These are phyloP conservation scores for Anabacerthia variegaticeps DNA, from an alignment of 2,797 vertebrate genomes.

Conservation along the genomic window DNA sequence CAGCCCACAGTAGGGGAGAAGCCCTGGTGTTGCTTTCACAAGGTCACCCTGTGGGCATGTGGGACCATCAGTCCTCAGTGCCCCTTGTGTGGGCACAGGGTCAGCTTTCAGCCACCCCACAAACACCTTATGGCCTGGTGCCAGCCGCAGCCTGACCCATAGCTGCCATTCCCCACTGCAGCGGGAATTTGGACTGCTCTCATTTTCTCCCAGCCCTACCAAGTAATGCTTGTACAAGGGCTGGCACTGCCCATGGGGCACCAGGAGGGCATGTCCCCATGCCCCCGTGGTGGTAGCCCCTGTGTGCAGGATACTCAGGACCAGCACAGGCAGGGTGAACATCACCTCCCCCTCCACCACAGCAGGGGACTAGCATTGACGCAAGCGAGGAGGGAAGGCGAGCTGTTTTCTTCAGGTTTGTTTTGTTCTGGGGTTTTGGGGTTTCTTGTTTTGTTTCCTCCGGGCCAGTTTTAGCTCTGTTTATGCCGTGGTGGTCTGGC, in stretches of 20 bases:
- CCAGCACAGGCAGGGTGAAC: background rate
- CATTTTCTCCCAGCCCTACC: background rate
- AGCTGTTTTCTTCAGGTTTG: slow-evolving; percentile 40
- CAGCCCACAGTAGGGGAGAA: accelerated
- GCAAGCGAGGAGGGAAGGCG: background rate
- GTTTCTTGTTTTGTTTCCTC: slow-evolving; percentile 43
- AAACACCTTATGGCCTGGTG: background rate
- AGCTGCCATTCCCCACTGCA: background rate
- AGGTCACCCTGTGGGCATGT: background rate
- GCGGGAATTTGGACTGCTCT: background rate
- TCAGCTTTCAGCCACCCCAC: background rate
- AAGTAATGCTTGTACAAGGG: background rate
- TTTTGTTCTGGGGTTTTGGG: slow-evolving; percentile 57
- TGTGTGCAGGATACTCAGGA: accelerated
- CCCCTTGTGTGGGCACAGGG: background rate
- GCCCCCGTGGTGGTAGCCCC: accelerated
- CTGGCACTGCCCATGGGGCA: background rate
- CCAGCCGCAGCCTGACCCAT: background rate
- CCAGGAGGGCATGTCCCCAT: accelerated
- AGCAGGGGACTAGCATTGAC: background rate
- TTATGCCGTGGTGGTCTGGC: background rate
- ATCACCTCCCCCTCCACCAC: background rate
- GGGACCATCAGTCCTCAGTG: background rate
- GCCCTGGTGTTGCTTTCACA: background rate
- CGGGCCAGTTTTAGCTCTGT: background rate